phyloP scores from a whole-genome alignment of 2,888 invertebrate species.

The Nysson spinosus region DNA sequence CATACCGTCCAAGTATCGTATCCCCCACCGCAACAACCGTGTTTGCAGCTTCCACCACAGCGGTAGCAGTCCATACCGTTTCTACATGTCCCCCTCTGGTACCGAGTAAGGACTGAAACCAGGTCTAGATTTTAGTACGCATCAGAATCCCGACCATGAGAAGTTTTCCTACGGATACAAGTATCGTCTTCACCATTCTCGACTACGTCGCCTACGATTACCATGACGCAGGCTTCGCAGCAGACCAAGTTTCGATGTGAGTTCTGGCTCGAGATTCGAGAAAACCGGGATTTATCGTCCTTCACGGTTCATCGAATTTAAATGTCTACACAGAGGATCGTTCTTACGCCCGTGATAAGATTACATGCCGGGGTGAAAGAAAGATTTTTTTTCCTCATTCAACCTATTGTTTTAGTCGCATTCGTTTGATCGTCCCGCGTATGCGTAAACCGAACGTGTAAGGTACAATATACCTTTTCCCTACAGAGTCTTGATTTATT shows the following conservation, averaged over 20 bases:
- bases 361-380: too few relatives aligned
- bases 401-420: too few relatives aligned
- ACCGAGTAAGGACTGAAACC: conserved; percentile 61
- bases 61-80: conserved; percentile 25
- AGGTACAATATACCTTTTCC: conserved; percentile 12
- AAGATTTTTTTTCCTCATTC: too few relatives aligned
- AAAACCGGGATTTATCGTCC: too few relatives aligned
- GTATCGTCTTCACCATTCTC: background rate
- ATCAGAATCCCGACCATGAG: conserved; percentile 66
- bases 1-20: conserved; percentile 22
- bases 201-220: conserved; percentile 13
- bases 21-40: conserved; percentile 42
- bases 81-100: conserved; percentile 21
- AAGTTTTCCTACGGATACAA: conserved; percentile 51
- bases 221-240: conserved; percentile 64
- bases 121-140: conserved; percentile 71
- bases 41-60: conserved; percentile 49
- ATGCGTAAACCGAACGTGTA: conserved; percentile 9
- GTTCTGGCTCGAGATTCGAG: conserved; percentile 38
- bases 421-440: conserved; percentile 16
- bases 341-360: too few relatives aligned
- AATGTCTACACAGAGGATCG: conserved; percentile 63
- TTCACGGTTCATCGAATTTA: conserved; percentile 66
- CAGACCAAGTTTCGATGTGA: conserved; percentile 71
- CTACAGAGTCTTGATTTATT: conserved; percentile 22